phyloP scores from a whole-genome alignment of 2,113 vertebrate species.

The Coptodon bakossiorum region DNA sequence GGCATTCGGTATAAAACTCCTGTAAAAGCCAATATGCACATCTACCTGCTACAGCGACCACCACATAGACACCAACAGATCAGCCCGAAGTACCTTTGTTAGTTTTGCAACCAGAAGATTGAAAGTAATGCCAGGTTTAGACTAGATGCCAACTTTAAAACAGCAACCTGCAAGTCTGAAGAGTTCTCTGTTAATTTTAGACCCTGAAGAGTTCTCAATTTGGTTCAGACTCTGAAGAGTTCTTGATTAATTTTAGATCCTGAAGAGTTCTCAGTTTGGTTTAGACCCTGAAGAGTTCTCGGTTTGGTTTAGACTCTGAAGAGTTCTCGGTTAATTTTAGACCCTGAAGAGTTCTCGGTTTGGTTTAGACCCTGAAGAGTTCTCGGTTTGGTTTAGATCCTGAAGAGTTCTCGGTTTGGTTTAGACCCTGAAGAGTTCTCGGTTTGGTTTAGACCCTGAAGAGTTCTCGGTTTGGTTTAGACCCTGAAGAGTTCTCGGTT shows the following conservation, averaged over 20 bases:
- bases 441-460: accelerated
- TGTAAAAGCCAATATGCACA: neutral
- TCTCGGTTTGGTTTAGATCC: accelerated
- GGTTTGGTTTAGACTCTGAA: too few relatives aligned
- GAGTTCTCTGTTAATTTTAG: neutral
- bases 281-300: too few relatives aligned
- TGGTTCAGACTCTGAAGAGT: accelerated
- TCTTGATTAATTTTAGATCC: accelerated
- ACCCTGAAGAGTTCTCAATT: accelerated
- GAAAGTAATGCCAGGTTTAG: neutral
- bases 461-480: accelerated
- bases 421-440: accelerated
- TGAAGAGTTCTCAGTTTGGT: too few relatives aligned
- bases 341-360: accelerated
- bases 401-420: accelerated
- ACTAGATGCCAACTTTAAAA: neutral
- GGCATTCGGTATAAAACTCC: neutral
- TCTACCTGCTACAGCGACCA: neutral
- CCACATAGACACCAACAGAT: neutral
- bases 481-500: accelerated
- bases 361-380: accelerated
- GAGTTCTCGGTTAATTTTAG: too few relatives aligned
- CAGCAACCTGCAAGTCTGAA: neutral
- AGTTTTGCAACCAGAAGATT: neutral
- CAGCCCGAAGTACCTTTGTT: neutral